Conservation (phyloP, 2,888 invertebrate species). For the Habroteleia sp. region DNA sequence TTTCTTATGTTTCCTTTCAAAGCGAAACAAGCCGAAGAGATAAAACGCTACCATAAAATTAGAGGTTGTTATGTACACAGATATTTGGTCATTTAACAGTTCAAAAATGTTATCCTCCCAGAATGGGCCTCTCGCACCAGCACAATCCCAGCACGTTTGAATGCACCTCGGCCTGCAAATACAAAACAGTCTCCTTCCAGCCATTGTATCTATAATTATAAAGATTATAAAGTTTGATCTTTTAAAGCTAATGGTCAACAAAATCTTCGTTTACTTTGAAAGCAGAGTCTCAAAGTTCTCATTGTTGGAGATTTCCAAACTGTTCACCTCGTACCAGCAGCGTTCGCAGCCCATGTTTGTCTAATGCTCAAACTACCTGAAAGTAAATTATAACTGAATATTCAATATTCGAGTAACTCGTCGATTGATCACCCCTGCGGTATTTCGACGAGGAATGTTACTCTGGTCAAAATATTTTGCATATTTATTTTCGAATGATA, state of each 20-base stretch:
- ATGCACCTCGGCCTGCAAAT: conserved; percentile 10
- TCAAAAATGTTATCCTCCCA: neutral
- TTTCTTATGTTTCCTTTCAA: conserved; percentile 13
- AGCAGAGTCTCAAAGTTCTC: neutral
- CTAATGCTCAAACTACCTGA: conserved; percentile 1
- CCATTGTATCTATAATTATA: conserved; percentile 38
- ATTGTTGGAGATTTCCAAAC: conserved; percentile 8
- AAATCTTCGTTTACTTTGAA: conserved; percentile 30
- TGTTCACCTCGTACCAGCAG: conserved; percentile 17
- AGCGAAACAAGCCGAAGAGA: conserved; percentile 10
- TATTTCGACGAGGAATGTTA: neutral
- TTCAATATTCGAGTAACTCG: neutral
- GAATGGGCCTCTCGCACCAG: conserved; percentile 1
- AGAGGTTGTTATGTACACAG: conserved; percentile 15
- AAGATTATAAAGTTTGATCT: conserved; percentile 46
- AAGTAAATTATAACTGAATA: neutral
- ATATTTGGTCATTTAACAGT: conserved; percentile 18
- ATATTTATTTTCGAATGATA: conserved; percentile 10
- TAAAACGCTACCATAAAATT: conserved; percentile 27
- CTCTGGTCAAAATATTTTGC: conserved; percentile 9
- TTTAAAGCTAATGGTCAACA: conserved; percentile 30
- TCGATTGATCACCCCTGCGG: conserved; percentile 1
- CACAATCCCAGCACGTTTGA: conserved; percentile 23
- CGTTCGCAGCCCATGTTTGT: neutral
- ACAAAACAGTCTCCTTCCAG: conserved; percentile 3